These are phyloP conservation scores for Philonicus albiceps DNA, from an alignment of 2,888 invertebrate genomes.

Conservation along the genomic window DNA sequence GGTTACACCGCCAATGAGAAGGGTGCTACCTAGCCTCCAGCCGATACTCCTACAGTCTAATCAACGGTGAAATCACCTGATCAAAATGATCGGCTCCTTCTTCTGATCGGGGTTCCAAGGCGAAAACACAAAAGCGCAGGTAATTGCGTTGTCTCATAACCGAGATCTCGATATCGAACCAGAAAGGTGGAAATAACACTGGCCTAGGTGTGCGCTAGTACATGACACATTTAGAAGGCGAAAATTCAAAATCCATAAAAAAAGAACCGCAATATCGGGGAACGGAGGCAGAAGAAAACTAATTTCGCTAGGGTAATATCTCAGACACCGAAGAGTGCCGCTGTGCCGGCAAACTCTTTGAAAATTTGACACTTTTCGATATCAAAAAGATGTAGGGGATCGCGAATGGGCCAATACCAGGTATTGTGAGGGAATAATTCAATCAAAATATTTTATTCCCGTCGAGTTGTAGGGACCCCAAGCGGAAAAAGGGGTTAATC, in stretches of 20 bases:
- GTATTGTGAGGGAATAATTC: constrained; percentile 38
- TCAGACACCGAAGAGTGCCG: background rate
- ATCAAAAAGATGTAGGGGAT: constrained; percentile 13
- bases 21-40: constrained; percentile 10
- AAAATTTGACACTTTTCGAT: constrained; percentile 38
- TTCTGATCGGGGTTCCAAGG: background rate
- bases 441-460: constrained; percentile 43
- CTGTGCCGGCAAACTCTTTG: constrained; percentile 16
- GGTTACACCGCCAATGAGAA: background rate
- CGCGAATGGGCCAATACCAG: constrained; percentile 22
- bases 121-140: constrained; percentile 42
- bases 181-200: constrained; percentile 35
- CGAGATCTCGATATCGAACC: constrained; percentile 18
- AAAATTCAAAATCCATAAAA: background rate
- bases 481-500: constrained; percentile 28
- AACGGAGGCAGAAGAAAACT: background rate
- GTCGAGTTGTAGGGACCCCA: background rate
- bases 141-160: constrained; percentile 39
- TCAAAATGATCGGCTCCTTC: constrained; percentile 9
- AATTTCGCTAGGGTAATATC: constrained; percentile 15
- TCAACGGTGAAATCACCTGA: constrained; percentile 15
- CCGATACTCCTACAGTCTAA: constrained; percentile 5
- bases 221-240: background rate
- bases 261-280: background rate
- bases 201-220: constrained; percentile 24